Evolutionary conservation across 1,140 invertebrate species (phyloP).

Genomic region (Latrodectus geometricus): DNA sequence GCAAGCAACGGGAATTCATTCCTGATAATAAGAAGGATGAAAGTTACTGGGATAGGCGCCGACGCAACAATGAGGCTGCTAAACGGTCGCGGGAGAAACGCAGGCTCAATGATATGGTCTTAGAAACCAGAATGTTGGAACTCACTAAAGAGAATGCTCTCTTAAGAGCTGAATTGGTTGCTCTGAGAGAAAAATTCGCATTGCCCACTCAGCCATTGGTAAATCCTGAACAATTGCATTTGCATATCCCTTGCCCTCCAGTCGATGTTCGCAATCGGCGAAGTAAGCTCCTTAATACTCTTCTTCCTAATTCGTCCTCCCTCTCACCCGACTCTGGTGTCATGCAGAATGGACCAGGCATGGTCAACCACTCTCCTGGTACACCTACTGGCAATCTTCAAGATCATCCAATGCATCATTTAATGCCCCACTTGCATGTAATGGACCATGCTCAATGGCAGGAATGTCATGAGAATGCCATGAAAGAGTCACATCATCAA

Average conservation of each 20-base stretch:
- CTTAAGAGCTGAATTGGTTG: conserved; percentile 89
- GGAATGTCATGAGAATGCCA: conserved; percentile 36
- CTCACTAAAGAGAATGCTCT: conserved; percentile 95
- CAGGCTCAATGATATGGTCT: conserved; percentile 95
- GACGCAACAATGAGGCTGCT: conserved; percentile 95
- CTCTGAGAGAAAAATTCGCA: conserved; percentile 91
- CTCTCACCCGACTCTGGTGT: not conserved
- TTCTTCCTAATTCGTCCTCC: not conserved
- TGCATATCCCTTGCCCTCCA: conserved; percentile 40
- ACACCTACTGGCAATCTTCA: not conserved
- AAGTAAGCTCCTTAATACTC: conserved; percentile 23
- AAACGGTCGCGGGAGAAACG: conserved; percentile 94
- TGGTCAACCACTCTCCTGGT: conserved; percentile 6
- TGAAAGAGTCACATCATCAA: conserved; percentile 44
- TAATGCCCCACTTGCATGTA: conserved; percentile 46
- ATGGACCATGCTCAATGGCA: conserved; percentile 49
- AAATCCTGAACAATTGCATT: conserved; percentile 36
- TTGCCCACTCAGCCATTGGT: conserved; percentile 11
- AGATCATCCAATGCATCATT: conserved; percentile 36
- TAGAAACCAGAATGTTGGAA: conserved; percentile 93
- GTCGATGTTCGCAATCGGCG: conserved; percentile 28
- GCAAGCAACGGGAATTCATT: conserved; percentile 95
- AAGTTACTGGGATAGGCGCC: conserved; percentile 94
- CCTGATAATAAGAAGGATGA: conserved; percentile 97
- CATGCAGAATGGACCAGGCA: not conserved